Conservation (phyloP, 2,888 invertebrate genomes). For the Agrochola circellaris region DNA sequence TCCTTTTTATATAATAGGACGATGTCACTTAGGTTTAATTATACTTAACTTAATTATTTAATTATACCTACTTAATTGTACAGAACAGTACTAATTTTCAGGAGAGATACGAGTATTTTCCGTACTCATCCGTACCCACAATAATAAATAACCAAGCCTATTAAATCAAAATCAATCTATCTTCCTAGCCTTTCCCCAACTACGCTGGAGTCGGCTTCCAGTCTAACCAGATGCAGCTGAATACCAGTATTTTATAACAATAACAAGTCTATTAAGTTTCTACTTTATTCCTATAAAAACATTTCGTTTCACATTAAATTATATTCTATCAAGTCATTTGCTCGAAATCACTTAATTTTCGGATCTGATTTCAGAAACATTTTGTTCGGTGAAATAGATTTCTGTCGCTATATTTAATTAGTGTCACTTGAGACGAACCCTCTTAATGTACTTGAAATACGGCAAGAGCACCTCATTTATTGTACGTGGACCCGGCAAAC, state of each 20-base stretch:
- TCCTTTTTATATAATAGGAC: background rate
- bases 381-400: conserved; percentile 41
- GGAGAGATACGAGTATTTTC: background rate
- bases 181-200: too few relatives aligned
- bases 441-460: conserved; percentile 54
- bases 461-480: conserved; percentile 39
- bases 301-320: background rate
- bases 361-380: conserved; percentile 49
- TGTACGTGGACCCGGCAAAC: conserved; percentile 41
- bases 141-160: background rate
- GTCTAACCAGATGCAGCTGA: too few relatives aligned
- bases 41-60: too few relatives aligned
- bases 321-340: conserved; percentile 8
- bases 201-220: too few relatives aligned
- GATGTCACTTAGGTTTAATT: too few relatives aligned
- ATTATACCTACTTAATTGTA: too few relatives aligned
- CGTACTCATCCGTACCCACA: background rate
- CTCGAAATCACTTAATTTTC: conserved; percentile 31
- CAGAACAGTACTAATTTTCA: background rate
- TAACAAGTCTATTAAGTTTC: background rate
- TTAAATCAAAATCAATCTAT: background rate
- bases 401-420: conserved; percentile 55
- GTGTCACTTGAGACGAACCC: conserved; percentile 46
- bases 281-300: background rate
- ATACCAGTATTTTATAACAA: too few relatives aligned